Conservation (phyloP, 2,888 invertebrate genomes). For the Leucophenga montana region DNA sequence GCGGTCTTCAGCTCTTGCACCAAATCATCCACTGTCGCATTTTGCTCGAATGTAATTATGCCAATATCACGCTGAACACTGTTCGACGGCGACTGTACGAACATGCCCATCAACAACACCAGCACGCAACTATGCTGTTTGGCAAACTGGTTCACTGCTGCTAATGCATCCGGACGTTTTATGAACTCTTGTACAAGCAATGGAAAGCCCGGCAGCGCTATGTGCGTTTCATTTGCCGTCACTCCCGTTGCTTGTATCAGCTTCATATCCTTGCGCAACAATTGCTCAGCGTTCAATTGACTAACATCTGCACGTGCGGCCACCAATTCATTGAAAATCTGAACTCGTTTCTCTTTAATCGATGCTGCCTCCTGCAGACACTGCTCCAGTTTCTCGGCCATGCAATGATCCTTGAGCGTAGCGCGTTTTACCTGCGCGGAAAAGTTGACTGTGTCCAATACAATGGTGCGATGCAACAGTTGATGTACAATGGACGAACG, state of each 20-base stretch:
- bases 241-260: conserved; percentile 74
- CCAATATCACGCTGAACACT: conserved; percentile 77
- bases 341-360: conserved; percentile 63
- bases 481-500: conserved; percentile 43
- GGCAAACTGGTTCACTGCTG: conserved; percentile 75
- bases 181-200: conserved; percentile 65
- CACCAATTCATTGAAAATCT: conserved; percentile 75
- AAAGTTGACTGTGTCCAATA: conserved; percentile 87
- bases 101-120: conserved; percentile 79
- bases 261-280: conserved; percentile 86
- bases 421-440: conserved; percentile 79
- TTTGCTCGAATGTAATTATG: conserved; percentile 68
- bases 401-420: conserved; percentile 78
- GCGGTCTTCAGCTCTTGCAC: conserved; percentile 57
- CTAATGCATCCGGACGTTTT: conserved; percentile 67
- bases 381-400: conserved; percentile 77
- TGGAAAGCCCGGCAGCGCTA: conserved; percentile 76
- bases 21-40: conserved; percentile 46
- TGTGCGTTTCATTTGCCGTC: conserved; percentile 73
- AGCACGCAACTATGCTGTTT: conserved; percentile 71
- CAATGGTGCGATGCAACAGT: conserved; percentile 76
- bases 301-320: conserved; percentile 81
- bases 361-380: conserved; percentile 61
- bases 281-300: conserved; percentile 77
- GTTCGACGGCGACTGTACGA: conserved; percentile 72